These are phyloP conservation scores for Smutsia temminckii DNA, from an alignment of 2,797 vertebrate genomes.

Conservation along the genomic window DNA sequence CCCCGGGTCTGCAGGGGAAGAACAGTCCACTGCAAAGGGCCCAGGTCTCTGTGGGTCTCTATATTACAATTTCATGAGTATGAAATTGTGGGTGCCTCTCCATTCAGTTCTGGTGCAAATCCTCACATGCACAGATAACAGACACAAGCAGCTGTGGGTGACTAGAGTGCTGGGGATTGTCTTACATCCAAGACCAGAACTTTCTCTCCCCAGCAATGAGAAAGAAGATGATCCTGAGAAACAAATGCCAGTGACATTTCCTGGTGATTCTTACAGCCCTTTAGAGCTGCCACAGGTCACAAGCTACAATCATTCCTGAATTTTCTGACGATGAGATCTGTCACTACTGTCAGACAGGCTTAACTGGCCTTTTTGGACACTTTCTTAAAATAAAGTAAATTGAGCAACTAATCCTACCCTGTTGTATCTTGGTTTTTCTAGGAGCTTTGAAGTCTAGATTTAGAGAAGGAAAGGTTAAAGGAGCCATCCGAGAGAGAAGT, in stretches of 20 bases:
- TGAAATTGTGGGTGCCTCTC: background rate
- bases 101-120: background rate
- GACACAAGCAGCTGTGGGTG: background rate
- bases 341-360: slow-evolving; percentile 57
- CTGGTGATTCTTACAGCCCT: background rate
- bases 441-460: slow-evolving; percentile 61
- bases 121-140: background rate
- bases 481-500: slow-evolving; percentile 14
- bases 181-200: background rate
- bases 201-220: background rate
- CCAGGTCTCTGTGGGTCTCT: background rate
- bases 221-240: background rate
- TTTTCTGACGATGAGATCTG: slow-evolving; percentile 25
- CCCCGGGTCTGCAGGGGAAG: background rate
- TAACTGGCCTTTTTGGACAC: slow-evolving; percentile 56
- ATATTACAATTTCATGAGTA: background rate
- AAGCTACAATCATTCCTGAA: slow-evolving; percentile 42
- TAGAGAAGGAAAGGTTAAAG: slow-evolving; percentile 49
- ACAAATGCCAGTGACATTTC: background rate
- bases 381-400: slow-evolving; percentile 66
- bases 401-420: slow-evolving; percentile 46
- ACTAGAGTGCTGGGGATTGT: background rate
- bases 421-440: slow-evolving; percentile 4
- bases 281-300: slow-evolving; percentile 37
- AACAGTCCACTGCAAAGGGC: background rate